Evolutionary conservation across 2,888 invertebrate species (phyloP), one percentile per base, ranked within the genome.

Genomic region (Netelia melanura): DNA sequence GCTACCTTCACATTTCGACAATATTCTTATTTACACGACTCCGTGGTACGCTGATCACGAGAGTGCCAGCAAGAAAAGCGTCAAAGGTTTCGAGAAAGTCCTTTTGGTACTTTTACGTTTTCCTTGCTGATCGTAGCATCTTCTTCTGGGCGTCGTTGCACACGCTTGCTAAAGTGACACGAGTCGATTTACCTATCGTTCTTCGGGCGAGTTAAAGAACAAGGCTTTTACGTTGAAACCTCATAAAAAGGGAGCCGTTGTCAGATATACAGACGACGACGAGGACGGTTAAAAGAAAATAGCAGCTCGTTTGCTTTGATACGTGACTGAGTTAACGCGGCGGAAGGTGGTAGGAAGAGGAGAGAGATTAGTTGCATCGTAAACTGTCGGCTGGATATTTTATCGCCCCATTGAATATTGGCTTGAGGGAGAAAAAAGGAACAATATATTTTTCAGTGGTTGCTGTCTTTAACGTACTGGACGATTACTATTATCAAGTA

Each of bases 61-160:
- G 78, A 78, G 78, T 78, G 78, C 61, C 23, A 23, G 23, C 67
- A 74, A 74, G 14, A 81, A 38, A 38, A 81, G 30, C 61, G 67
- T 54, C 38, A 30, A 30, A 48, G 44, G n/a, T 70, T 67, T 61
- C n/a, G 62, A 54, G 14, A 67, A 74, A 43, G 30, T 62, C 11
- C 38, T 30, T 52, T n/a, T 58, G 56, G 25, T 80, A 65, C 38
- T 67, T 17, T 48, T 21, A 21, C 72, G 5, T 64, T 77, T 67
- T 30, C 58, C 54, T 65, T 43, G 11, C 10, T 48, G 48, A 14
- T 3, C 48, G 14, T 14, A 48, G 14, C 48, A 10, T 48, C 8
- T 48, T 30, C 38, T 48, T 48, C 14, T 48, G 14, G 48, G 14
- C 3, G 11, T 48, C 14, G 48, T 14, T 48, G 48, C 48, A 48